A percentile compares a stretch with the other conserved stretches of the same genome.
Conservation (phyloP, 2,113 vertebrate genomes). For the Rhea americana region DNA sequence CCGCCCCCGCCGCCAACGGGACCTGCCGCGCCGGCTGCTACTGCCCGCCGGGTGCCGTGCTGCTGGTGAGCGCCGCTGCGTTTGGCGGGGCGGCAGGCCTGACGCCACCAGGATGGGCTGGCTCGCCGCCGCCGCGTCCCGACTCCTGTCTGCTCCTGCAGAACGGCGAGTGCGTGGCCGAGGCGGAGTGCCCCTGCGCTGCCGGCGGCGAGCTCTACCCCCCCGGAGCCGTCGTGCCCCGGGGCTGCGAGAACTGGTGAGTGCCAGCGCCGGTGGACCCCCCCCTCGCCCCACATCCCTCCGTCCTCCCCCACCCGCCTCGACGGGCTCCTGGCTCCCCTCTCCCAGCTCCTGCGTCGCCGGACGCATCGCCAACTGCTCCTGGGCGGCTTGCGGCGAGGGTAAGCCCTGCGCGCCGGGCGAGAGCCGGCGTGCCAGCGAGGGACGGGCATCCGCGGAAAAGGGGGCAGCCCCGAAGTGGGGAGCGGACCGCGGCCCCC, state of each 20-base stretch:
- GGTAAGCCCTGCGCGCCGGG: slow-evolving; percentile 61
- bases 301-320: neutral
- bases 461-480: no score
- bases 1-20: neutral
- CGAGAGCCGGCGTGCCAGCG: no score
- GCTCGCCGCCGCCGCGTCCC: neutral
- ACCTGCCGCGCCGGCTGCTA: slow-evolving; percentile 84
- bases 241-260: slow-evolving; percentile 87
- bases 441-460: neutral
- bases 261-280: neutral
- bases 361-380: slow-evolving; percentile 82
- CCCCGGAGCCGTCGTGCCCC: slow-evolving; percentile 71
- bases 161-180: slow-evolving; percentile 74
- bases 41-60: slow-evolving; percentile 72
- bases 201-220: slow-evolving; percentile 71
- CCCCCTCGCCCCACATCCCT: no score
- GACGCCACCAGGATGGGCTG: neutral
- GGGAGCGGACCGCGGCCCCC: no score
- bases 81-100: neutral
- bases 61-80: slow-evolving; percentile 72
- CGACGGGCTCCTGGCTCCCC: slow-evolving; percentile 42
- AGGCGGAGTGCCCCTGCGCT: slow-evolving; percentile 79
- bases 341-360: slow-evolving; percentile 80
- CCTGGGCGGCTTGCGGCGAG: slow-evolving; percentile 72
- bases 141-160: neutral